Base-by-base conservation (phyloP, 2,888 invertebrate genomes). In the Apodemia duryi region DNA sequence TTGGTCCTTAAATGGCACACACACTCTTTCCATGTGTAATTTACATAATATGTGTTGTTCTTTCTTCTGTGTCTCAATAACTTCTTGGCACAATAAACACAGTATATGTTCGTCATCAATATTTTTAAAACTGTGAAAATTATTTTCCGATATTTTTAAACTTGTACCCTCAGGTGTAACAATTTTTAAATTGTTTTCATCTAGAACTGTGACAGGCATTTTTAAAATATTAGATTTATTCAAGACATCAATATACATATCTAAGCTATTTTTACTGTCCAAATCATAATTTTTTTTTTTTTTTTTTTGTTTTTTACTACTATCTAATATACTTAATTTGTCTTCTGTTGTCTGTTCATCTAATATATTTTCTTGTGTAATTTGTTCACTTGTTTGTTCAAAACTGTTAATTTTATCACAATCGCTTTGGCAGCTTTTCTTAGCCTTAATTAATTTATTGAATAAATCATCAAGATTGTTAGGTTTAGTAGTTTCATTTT, bases 61-160 rank as follows among this genome's bases (percentile, higher is more conserved):
- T 29, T 35, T 11, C 5, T 35, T 21, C 1, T 67, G 46, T 35
- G 51, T n/a, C 9, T 61, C 46, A 54, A 1, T 6, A 7, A 21
- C 28, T 54, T 54, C 29, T 54, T 28, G 28, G 29, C 54, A 54
- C 29, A 54, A 54, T 28, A 54, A 54, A 54, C 54, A 54, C 1
- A 28, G 10, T 9, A 54, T 10, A 29, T 54, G 29, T 54, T 28
- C 29, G 3, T 61, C 38, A 6, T 52, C 63, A 1, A 66, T 64
- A 7, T 65, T 65, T 29, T 66, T 63, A 3, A 71, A 69, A 61
- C 73, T 69, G 46, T 73, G 70, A 6, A 70, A 73, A 32, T 69
- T 70, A 35, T 70, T 62, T 1, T 71, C 54, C 0, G 67, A 57
- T 3, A 74, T 65, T 13, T 54, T 68, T 6, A 72, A 54, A 66